Percentiles rank a stretch among this genome's conserved stretches.
These are phyloP conservation scores for Platycnemis pennipes DNA, from an alignment of 2,888 invertebrate species.

Conservation along the genomic window DNA sequence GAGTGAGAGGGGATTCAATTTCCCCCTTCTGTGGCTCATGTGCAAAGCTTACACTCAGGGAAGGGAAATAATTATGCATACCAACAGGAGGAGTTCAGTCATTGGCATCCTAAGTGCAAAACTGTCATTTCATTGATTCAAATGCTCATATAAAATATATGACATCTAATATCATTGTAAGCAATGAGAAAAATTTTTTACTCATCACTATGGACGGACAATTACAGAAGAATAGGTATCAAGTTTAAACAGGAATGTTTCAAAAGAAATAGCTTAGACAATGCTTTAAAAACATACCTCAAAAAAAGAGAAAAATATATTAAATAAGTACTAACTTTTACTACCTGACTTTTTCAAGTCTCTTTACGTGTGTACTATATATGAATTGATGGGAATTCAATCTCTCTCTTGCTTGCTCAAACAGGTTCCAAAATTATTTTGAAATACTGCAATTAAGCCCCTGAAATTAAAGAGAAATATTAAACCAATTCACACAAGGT, in stretches of 20 bases:
- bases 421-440: slow-evolving; percentile 58
- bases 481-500: background rate
- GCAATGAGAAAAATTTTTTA: background rate
- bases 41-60: background rate
- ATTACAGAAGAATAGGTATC: background rate
- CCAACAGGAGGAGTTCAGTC: background rate
- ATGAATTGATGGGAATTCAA: background rate
- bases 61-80: background rate
- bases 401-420: slow-evolving; percentile 41
- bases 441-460: slow-evolving; percentile 39
- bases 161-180: background rate
- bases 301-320: background rate
- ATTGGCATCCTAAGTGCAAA: background rate
- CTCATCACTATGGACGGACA: background rate
- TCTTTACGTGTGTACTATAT: background rate
- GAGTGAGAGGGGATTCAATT: background rate
- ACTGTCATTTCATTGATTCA: background rate
- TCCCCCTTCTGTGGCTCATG: background rate
- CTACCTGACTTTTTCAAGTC: background rate
- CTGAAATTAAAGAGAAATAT: background rate
- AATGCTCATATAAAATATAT: background rate
- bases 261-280: background rate
- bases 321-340: background rate
- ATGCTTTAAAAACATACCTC: background rate
- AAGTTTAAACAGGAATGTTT: background rate